Conservation (phyloP, 1,140 invertebrate species). For the Drosophila varians region DNA sequence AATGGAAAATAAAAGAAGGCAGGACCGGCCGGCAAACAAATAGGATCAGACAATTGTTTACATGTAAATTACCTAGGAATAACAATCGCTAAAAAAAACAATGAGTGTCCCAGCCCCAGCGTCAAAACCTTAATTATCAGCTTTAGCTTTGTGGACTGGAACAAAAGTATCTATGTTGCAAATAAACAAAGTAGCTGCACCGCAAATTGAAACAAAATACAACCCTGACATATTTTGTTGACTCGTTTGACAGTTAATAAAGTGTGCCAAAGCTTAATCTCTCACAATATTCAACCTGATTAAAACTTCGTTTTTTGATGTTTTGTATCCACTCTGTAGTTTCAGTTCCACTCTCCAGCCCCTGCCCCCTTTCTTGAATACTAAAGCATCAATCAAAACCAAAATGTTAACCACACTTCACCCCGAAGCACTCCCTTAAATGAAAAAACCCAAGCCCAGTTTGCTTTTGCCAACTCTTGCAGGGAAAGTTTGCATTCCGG, state of each 20-base stretch:
- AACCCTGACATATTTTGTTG: not conserved
- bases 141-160: slow-evolving; percentile 2
- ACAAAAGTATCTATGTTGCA: no score
- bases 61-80: slow-evolving; percentile 61
- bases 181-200: not conserved
- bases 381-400: not conserved
- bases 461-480: slow-evolving; percentile 16
- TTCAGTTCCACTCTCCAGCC: no score
- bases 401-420: not conserved
- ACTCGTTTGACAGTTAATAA: not conserved
- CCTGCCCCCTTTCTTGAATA: no score
- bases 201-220: not conserved
- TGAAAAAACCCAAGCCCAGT: slow-evolving; percentile 16
- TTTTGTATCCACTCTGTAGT: no score
- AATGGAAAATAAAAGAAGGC: slow-evolving; percentile 19
- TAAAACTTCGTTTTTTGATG: not conserved
- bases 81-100: slow-evolving; percentile 14
- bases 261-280: no score
- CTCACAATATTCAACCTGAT: no score
- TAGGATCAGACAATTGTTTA: slow-evolving; percentile 62
- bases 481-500: slow-evolving; percentile 30
- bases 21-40: slow-evolving; percentile 1
- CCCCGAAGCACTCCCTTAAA: not conserved
- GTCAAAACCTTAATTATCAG: slow-evolving; percentile 38
- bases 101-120: not conserved